These are phyloP conservation scores for Leptobrachium leishanense DNA, from an alignment of 2,113 vertebrate genomes.

Conservation along the genomic window DNA sequence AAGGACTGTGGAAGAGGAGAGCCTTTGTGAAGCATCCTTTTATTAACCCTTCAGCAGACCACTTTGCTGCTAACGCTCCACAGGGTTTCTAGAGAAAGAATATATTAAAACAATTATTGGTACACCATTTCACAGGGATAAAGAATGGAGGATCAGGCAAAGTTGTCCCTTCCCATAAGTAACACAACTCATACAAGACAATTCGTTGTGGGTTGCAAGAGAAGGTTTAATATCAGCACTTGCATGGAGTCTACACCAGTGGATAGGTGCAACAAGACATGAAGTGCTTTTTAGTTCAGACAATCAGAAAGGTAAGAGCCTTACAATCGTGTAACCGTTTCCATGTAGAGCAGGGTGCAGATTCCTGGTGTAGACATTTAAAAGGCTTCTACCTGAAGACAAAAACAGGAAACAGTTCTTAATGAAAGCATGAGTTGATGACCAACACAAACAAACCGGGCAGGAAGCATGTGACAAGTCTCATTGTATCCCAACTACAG, in stretches of 20 bases:
- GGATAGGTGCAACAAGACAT: not conserved
- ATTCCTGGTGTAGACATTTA: not conserved
- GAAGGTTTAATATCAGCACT: slow-evolving; percentile 67
- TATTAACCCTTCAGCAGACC: too few relatives aligned
- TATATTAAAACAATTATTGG: too few relatives aligned
- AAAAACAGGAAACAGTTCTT: not conserved
- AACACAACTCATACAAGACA: slow-evolving; percentile 58
- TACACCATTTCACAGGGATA: too few relatives aligned
- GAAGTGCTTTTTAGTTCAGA: not conserved
- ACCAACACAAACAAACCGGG: too few relatives aligned
- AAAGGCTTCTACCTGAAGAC: not conserved
- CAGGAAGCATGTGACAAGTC: slow-evolving; percentile 20
- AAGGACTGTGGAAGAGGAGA: too few relatives aligned
- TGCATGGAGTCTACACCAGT: slow-evolving; percentile 44
- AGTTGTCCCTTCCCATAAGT: slow-evolving; percentile 62
- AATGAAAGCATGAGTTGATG: not conserved
- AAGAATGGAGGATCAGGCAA: not conserved
- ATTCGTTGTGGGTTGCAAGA: slow-evolving; percentile 67
- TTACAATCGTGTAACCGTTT: not conserved
- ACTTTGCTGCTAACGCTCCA: too few relatives aligned
- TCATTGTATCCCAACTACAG: slow-evolving; percentile 37
- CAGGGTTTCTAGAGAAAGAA: too few relatives aligned
- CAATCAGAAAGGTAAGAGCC: not conserved
- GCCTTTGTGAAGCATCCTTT: too few relatives aligned
- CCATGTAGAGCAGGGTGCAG: not conserved